These are phyloP conservation scores for Larimichthys crocea DNA, from an alignment of 2,113 vertebrate genomes.

Conservation along the genomic window DNA sequence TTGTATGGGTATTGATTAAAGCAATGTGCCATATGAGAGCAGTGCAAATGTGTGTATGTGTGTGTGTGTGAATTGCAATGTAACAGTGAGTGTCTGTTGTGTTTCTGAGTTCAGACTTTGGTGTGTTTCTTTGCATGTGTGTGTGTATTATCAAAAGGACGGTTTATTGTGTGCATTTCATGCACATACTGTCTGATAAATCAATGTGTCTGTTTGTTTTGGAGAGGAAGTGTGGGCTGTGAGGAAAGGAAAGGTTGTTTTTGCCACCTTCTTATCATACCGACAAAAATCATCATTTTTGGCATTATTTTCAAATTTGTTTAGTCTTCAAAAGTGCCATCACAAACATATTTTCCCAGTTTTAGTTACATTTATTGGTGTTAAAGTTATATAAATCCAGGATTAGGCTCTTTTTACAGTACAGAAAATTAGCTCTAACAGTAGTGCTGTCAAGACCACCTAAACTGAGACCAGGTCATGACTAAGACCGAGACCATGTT, in stretches of 20 bases:
- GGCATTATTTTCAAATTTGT: too few relatives aligned
- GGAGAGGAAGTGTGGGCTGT: neutral
- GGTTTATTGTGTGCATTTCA: neutral
- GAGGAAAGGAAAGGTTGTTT: neutral
- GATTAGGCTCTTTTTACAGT: too few relatives aligned
- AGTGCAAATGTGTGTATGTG: neutral
- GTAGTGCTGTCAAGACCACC: too few relatives aligned
- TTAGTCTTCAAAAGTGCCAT: neutral
- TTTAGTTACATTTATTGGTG: too few relatives aligned
- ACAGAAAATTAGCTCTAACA: too few relatives aligned
- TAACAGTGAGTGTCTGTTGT: neutral
- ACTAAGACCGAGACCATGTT: too few relatives aligned
- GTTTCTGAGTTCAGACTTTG: neutral
- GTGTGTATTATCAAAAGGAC: neutral
- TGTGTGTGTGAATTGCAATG: neutral
- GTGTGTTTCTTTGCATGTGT: neutral
- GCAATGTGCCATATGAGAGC: slow-evolving; percentile 13
- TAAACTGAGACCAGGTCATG: too few relatives aligned
- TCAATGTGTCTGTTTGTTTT: neutral
- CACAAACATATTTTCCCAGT: neutral
- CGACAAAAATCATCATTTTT: neutral
- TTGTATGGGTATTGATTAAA: slow-evolving; percentile 35
- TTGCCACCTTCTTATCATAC: too few relatives aligned
- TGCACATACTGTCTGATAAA: neutral
- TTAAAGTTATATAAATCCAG: neutral